Percentiles rank a stretch among this genome's conserved stretches.
These are phyloP conservation scores for Mesoligia furuncula DNA, from an alignment of 2,888 invertebrate species.

Conservation along the genomic window DNA sequence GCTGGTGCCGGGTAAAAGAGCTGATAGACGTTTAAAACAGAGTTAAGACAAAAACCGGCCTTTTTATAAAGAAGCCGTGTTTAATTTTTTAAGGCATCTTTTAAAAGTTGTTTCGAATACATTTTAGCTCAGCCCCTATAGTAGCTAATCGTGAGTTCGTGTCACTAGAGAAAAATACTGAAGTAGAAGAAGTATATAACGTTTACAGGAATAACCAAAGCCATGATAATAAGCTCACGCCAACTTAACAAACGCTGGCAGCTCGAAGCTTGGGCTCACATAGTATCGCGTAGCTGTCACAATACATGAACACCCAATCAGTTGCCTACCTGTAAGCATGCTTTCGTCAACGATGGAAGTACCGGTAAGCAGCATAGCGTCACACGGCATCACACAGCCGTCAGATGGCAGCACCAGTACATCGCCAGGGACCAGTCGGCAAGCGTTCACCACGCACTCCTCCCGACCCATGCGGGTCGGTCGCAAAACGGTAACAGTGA, in stretches of 20 bases:
- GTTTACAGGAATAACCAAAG: constrained; percentile 5
- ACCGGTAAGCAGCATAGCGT: constrained; percentile 96
- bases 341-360: constrained; percentile 98
- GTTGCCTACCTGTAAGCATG: constrained; percentile 95
- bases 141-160: not conserved
- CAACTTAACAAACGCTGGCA: not conserved
- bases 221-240: constrained; percentile 7
- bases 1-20: not conserved
- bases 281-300: not conserved
- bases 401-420: constrained; percentile 94
- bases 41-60: not conserved
- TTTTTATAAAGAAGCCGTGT: not conserved
- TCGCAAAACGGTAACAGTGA: constrained; percentile 91
- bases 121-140: not conserved
- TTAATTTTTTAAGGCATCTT: not conserved
- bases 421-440: constrained; percentile 96
- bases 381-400: constrained; percentile 95
- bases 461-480: constrained; percentile 83
- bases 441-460: constrained; percentile 88
- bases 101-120: not conserved
- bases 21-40: not conserved
- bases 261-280: not conserved
- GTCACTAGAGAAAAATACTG: not conserved
- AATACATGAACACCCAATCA: not conserved
- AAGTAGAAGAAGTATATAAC: not conserved